phyloP scores from a whole-genome alignment of 2,888 invertebrate species.

The Xestia c-nigrum region DNA sequence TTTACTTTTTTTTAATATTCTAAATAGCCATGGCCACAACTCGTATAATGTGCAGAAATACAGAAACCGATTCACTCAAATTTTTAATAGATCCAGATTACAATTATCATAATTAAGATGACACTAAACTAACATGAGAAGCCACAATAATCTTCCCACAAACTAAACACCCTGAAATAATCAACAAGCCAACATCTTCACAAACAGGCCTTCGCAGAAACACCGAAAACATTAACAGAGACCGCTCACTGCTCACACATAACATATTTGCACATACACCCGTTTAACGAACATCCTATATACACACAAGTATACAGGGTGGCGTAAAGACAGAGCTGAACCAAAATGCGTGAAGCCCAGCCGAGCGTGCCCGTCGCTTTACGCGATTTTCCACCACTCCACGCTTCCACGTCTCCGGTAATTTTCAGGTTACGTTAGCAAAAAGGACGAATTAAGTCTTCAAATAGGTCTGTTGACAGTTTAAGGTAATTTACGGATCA shows the following conservation, averaged over 20 bases:
- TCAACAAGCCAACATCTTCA: conserved; percentile 6
- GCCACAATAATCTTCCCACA: background rate
- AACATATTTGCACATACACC: conserved; percentile 48
- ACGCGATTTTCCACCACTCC: conserved; percentile 63
- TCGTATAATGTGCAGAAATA: too few relatives aligned
- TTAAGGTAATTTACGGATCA: conserved; percentile 28
- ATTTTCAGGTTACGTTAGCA: conserved; percentile 51
- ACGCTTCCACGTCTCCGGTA: conserved; percentile 45
- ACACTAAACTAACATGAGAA: background rate
- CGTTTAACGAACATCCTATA: conserved; percentile 46
- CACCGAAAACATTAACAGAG: conserved; percentile 20
- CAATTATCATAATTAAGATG: background rate
- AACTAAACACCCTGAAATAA: conserved; percentile 3
- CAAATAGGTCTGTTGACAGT: conserved; percentile 36
- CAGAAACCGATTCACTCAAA: background rate
- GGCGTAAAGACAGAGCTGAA: conserved; percentile 50
- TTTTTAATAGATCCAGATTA: background rate
- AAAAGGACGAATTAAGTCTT: conserved; percentile 56
- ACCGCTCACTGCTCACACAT: conserved; percentile 21
- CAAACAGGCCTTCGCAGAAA: conserved; percentile 18
- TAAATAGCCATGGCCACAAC: too few relatives aligned
- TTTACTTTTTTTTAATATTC: too few relatives aligned
- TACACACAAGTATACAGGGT: conserved; percentile 18
- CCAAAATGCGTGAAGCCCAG: conserved; percentile 62
- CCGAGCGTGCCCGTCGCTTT: conserved; percentile 59